These are phyloP conservation scores for Planococcus citri DNA, from an alignment of 1,140 invertebrate genomes.

Conservation along the genomic window DNA sequence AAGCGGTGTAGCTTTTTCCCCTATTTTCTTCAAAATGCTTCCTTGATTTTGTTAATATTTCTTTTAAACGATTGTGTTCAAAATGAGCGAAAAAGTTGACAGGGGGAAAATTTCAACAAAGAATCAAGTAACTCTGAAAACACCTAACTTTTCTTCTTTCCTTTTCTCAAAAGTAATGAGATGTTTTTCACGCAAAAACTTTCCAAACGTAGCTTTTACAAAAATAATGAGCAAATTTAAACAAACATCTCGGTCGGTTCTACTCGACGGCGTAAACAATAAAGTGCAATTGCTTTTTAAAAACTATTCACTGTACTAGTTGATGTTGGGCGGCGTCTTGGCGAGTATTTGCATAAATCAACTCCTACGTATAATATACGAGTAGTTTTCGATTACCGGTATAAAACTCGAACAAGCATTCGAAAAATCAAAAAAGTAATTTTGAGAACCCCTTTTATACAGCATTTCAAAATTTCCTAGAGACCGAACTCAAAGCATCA, in stretches of 20 bases:
- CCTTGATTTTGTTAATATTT: background rate
- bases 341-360: too few relatives aligned
- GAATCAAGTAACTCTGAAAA: background rate
- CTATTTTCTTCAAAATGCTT: background rate
- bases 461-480: too few relatives aligned
- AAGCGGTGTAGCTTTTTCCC: too few relatives aligned
- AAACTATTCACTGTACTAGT: too few relatives aligned
- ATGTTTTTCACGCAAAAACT: conserved; percentile 1
- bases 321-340: too few relatives aligned
- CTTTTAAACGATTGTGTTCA: background rate
- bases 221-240: background rate
- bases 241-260: background rate
- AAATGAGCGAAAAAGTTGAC: background rate
- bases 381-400: too few relatives aligned
- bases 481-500: too few relatives aligned
- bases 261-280: background rate
- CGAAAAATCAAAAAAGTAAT: too few relatives aligned
- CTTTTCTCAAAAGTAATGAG: background rate
- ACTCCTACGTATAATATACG: too few relatives aligned
- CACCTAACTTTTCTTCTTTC: conserved; percentile 2
- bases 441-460: too few relatives aligned
- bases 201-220: background rate
- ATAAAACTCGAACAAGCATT: too few relatives aligned
- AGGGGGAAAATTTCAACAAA: background rate
- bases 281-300: too few relatives aligned